Evolutionary conservation across 2,888 invertebrate species (phyloP).

Genomic region (Drosophila subquinaria): DNA sequence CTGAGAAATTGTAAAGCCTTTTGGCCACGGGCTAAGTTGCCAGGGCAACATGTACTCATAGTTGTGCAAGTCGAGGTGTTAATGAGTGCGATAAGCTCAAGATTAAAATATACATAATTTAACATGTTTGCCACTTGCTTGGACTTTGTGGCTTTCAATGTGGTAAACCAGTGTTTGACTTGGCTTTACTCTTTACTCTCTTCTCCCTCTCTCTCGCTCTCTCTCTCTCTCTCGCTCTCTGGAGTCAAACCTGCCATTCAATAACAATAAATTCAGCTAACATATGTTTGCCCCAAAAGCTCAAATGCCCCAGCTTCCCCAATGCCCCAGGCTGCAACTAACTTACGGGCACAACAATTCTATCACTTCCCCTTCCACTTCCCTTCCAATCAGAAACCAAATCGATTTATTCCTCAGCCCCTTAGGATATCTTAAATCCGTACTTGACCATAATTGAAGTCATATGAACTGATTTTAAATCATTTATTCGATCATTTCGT

Average conservation of each 20-base stretch:
- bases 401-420: slow-evolving; percentile 37
- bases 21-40: slow-evolving; percentile 26
- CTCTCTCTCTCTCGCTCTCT: background rate
- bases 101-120: slow-evolving; percentile 78
- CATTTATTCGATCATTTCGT: slow-evolving; percentile 28
- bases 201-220: background rate
- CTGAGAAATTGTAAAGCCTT: slow-evolving; percentile 56
- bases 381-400: slow-evolving; percentile 1
- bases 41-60: slow-evolving; percentile 10
- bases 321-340: slow-evolving; percentile 39
- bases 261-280: slow-evolving; percentile 62
- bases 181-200: slow-evolving; percentile 1
- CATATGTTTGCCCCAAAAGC: slow-evolving; percentile 50
- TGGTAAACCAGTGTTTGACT: slow-evolving; percentile 37
- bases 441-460: slow-evolving; percentile 24
- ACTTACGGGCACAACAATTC: slow-evolving; percentile 35
- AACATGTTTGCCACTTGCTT: slow-evolving; percentile 58
- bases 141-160: slow-evolving; percentile 32
- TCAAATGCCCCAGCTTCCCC: slow-evolving; percentile 35
- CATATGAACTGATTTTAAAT: slow-evolving; percentile 6
- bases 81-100: slow-evolving; percentile 78
- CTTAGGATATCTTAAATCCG: slow-evolving; percentile 17
- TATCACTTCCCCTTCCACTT: background rate
- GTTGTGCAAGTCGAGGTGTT: slow-evolving; percentile 56
- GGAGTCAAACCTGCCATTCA: slow-evolving; percentile 30